Base-by-base conservation (phyloP, 2,888 invertebrate species). In the Eristalinus aeneus region DNA sequence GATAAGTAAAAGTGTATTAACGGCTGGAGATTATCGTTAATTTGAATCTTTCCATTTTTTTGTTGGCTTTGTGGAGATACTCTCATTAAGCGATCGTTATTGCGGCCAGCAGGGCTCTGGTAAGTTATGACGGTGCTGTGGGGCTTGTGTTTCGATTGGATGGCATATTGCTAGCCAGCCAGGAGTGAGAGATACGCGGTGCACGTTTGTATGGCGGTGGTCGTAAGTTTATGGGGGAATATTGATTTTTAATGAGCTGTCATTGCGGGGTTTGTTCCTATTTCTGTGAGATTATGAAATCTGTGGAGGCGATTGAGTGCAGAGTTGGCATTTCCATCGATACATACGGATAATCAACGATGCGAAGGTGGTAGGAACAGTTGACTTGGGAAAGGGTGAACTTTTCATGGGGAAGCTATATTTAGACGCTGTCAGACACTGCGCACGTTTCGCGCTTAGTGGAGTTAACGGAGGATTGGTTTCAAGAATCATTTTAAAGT, bases 11-110 rank as follows among this genome's bases (percentile, higher is more conserved):
- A 73, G 32, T 73, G 34, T 63, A 68, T 39, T 63, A 53, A 53
- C 32, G 5, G 56, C 16, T 20, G 60, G 23, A 23, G 36, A 46
- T 46, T 67, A 56, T 65, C 16, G 53, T 76, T 67, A 39, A 75
- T 75, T 80, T 34, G 68, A 69, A 76, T 71, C 54, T 46, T 34
- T 10, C 23, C 46, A 9, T 31, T 61, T 36, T 54, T 68, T 34
- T 10, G 1, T 6, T 34, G 6, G 34, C 10, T 46, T 10, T 39
- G 54, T 10, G n/a, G 20, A 32, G 32, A 20, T 46, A 22, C 16
- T 56, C 27, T 56, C 67, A 79, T 72, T 67, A 74, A 63, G 34
- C 84, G 79, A 69, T 75, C 79, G 53, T 84, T 84, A 74, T 71
- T 65, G 68, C 56, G 1, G 56, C 10, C 10, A 27, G 11, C 22